Percentiles rank a stretch among this genome's conserved stretches.
Evolutionary conservation across 2,888 invertebrate species (phyloP).

Genomic region (Oxycera nigricornis): DNA sequence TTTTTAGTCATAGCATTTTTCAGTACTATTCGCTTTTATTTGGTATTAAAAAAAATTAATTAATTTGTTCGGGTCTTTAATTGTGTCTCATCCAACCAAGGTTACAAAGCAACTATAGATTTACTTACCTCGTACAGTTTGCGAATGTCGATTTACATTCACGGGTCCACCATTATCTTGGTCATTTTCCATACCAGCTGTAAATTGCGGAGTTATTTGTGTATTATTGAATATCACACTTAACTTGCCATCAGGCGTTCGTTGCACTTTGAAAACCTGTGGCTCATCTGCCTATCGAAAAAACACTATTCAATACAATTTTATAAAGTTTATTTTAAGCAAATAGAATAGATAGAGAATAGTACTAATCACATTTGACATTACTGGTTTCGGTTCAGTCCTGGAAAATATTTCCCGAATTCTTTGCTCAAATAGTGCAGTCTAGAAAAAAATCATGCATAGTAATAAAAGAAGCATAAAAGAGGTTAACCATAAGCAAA

Average conservation of each 20-base stretch:
- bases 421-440: background rate
- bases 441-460: background rate
- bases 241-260: slow-evolving; percentile 58
- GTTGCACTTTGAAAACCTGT: slow-evolving; percentile 59
- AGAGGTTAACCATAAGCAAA: background rate
- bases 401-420: slow-evolving; percentile 27
- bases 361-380: slow-evolving; percentile 37
- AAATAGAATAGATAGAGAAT: background rate
- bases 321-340: background rate
- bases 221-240: slow-evolving; percentile 58
- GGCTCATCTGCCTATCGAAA: slow-evolving; percentile 47
- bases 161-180: background rate
- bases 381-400: background rate
- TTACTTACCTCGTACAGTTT: slow-evolving; percentile 33
- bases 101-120: too few species aligned
- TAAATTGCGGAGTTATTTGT: slow-evolving; percentile 53
- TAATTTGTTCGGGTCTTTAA: too few species aligned
- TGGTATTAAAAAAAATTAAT: too few species aligned
- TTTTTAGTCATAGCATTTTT: too few species aligned
- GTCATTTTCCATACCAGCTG: slow-evolving; percentile 29
- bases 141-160: background rate
- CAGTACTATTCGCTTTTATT: too few species aligned
- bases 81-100: too few species aligned
- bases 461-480: background rate
- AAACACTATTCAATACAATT: slow-evolving; percentile 21